Percentiles rank a stretch among this genome's conserved stretches.
Conservation (phyloP, 2,113 vertebrate species). For the Embiotoca jacksoni region DNA sequence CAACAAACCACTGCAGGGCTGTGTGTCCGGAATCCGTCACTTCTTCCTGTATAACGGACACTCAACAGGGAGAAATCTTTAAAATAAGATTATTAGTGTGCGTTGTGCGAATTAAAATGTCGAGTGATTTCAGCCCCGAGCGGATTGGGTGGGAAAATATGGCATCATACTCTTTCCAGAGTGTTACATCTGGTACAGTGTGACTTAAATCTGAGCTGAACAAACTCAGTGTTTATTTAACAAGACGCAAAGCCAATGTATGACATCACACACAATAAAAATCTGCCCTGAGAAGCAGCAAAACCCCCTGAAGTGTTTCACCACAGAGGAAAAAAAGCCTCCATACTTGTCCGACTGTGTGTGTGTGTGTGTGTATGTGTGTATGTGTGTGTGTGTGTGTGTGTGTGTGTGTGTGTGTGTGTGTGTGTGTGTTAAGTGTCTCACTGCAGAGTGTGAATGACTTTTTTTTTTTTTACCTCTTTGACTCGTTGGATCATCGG, state of each 20-base stretch:
- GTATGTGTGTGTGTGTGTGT: neutral
- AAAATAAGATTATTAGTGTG: too few species aligned
- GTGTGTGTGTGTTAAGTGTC: conserved; percentile 9
- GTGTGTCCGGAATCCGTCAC: neutral
- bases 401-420: neutral
- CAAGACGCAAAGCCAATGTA: neutral
- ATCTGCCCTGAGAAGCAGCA: conserved; percentile 12
- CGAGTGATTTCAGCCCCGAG: conserved; percentile 11
- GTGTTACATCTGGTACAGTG: conserved; percentile 20
- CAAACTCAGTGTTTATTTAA: conserved; percentile 45
- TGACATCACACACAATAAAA: conserved; percentile 47
- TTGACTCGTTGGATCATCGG: conserved; percentile 97
- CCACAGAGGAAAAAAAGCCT: conserved; percentile 4
- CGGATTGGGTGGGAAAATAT: neutral
- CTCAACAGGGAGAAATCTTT: neutral
- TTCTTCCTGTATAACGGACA: neutral
- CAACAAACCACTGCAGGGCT: neutral
- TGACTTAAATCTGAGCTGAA: conserved; percentile 30
- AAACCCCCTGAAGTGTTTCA: conserved; percentile 8
- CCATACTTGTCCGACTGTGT: neutral
- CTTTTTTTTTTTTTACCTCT: conserved; percentile 83
- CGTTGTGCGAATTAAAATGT: too few species aligned
- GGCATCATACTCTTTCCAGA: neutral
- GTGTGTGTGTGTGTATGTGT: neutral
- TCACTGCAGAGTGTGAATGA: conserved; percentile 40